Percentiles rank a stretch among this genome's conserved stretches.
Conservation (phyloP, 2,113 vertebrate species). For the Odontophorus gujanensis region DNA sequence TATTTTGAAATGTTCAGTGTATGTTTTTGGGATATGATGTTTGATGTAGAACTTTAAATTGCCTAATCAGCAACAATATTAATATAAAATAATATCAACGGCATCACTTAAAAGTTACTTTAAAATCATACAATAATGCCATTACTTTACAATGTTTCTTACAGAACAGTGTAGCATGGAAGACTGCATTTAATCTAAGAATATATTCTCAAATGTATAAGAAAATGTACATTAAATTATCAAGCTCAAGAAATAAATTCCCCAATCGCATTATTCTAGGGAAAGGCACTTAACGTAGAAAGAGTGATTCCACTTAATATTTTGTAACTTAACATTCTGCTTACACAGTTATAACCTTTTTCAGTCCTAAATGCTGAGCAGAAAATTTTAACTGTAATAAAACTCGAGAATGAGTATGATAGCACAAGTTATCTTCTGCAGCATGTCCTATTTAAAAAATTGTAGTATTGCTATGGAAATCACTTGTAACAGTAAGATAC, state of each 20-base stretch:
- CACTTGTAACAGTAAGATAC: neutral
- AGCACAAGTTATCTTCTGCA: neutral
- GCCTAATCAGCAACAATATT: neutral
- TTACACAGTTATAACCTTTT: neutral
- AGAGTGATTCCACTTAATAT: neutral
- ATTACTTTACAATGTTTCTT: neutral
- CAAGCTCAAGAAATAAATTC: neutral
- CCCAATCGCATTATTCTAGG: neutral
- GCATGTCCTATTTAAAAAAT: neutral
- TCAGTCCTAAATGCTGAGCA: neutral
- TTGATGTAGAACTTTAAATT: neutral
- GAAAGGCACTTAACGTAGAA: neutral
- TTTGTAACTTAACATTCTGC: neutral
- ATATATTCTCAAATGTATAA: neutral
- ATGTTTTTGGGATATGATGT: neutral
- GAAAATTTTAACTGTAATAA: neutral
- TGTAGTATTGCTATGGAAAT: slow-evolving; percentile 12
- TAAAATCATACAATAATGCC: neutral
- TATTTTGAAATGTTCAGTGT: no score
- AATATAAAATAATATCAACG: neutral
- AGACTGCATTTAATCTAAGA: neutral
- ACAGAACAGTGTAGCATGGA: neutral
- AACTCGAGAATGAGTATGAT: neutral
- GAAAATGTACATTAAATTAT: accelerated
- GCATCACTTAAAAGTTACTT: neutral